A percentile compares a stretch with the other conserved stretches of the same genome.
phyloP scores from a whole-genome alignment of 2,888 invertebrate species.

The Caenorhabditis doughertyi region DNA sequence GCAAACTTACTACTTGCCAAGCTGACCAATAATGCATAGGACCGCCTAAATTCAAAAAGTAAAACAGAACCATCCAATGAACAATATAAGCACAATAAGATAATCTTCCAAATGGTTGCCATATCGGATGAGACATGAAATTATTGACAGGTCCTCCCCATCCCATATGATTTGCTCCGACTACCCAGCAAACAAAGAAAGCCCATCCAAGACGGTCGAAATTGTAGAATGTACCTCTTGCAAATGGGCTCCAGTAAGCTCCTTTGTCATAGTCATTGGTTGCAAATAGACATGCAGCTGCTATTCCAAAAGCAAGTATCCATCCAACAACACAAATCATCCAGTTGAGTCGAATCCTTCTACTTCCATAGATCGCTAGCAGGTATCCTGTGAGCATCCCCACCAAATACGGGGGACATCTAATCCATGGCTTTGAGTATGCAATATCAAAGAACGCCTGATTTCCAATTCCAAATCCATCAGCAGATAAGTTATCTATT shows the following conservation, averaged over 20 bases:
- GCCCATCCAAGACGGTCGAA: slow-evolving; percentile 83
- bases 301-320: neutral
- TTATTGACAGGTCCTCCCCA: too few species aligned
- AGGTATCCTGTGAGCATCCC: neutral
- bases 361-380: neutral
- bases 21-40: slow-evolving; percentile 46
- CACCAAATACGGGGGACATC: neutral
- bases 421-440: neutral
- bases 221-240: slow-evolving; percentile 58
- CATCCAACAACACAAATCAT: neutral
- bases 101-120: slow-evolving; percentile 92
- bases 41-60: slow-evolving; percentile 47
- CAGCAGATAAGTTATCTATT: slow-evolving; percentile 30
- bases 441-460: neutral
- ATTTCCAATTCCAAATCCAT: slow-evolving; percentile 35
- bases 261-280: neutral
- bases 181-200: slow-evolving; percentile 81
- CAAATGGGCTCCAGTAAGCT: neutral
- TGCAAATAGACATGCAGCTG: neutral
- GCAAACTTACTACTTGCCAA: slow-evolving; percentile 45
- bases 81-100: slow-evolving; percentile 93
- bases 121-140: slow-evolving; percentile 89
- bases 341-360: neutral
- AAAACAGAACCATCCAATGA: slow-evolving; percentile 64
- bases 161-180: too few species aligned